Percentiles rank a stretch among this genome's conserved stretches.
Conservation (phyloP, 2,888 invertebrate genomes). For the Bombylius discolor region DNA sequence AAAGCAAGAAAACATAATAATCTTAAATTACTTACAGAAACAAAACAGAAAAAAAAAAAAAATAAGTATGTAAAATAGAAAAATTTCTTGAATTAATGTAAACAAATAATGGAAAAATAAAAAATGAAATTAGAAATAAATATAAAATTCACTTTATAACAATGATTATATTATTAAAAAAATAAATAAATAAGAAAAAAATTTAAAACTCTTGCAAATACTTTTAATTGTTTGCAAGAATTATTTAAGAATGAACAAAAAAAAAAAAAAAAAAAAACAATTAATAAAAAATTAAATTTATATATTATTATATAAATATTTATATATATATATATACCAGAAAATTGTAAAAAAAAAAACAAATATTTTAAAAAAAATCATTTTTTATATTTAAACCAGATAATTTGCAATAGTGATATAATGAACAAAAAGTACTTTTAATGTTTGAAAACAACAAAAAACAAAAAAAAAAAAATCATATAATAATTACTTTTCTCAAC, state of each 20-base stretch:
- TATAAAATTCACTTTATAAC: too few relatives aligned
- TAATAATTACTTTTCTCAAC: too few relatives aligned
- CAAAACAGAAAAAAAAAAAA: background rate
- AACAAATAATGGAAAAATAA: background rate
- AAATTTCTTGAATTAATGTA: background rate
- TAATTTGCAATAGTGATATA: slow-evolving; percentile 26
- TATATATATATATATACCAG: too few relatives aligned
- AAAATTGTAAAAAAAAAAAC: background rate
- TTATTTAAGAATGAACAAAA: slow-evolving; percentile 10
- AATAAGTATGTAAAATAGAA: slow-evolving; percentile 1
- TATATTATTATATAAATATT: too few relatives aligned
- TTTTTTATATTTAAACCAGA: slow-evolving; percentile 25
- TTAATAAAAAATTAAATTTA: too few relatives aligned
- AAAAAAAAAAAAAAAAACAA: background rate
- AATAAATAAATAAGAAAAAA: background rate
- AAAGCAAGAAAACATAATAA: too few relatives aligned
- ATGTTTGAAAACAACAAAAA: too few relatives aligned
- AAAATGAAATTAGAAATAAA: background rate
- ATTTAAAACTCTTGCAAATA: slow-evolving; percentile 24
- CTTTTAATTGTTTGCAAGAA: slow-evolving; percentile 21
- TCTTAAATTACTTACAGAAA: too few relatives aligned
- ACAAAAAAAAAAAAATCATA: too few relatives aligned
- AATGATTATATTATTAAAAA: too few relatives aligned
- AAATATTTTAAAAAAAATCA: background rate
- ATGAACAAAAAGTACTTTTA: background rate